Conservation (phyloP, 1,140 invertebrate genomes). For the Bombus superbus region DNA sequence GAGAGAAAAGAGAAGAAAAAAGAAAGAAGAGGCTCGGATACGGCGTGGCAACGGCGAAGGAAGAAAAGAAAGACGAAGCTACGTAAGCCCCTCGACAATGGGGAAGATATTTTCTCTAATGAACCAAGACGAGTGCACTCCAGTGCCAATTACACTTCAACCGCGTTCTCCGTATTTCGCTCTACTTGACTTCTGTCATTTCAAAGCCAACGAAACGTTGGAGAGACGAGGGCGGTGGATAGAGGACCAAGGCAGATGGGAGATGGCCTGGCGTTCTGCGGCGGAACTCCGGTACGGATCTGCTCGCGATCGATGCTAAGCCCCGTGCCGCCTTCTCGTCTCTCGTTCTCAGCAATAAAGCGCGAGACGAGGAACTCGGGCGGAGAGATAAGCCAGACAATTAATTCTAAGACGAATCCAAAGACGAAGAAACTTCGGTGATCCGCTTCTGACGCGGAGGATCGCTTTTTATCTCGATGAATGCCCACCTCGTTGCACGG, state of each 20-base stretch:
- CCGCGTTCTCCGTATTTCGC: slow-evolving; percentile 76
- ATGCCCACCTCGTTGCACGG: slow-evolving; percentile 33
- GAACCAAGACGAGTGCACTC: slow-evolving; percentile 82
- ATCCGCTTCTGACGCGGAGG: slow-evolving; percentile 55
- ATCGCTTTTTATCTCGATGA: slow-evolving; percentile 59
- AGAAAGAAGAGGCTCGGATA: slow-evolving; percentile 12
- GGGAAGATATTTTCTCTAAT: slow-evolving; percentile 83
- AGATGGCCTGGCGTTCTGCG: slow-evolving; percentile 13
- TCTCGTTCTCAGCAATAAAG: slow-evolving; percentile 64
- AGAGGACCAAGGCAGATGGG: slow-evolving; percentile 12
- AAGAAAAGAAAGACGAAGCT: slow-evolving; percentile 49
- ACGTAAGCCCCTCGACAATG: slow-evolving; percentile 80
- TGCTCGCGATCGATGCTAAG: slow-evolving; percentile 63
- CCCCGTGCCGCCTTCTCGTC: slow-evolving; percentile 47
- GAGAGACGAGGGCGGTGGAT: slow-evolving; percentile 44
- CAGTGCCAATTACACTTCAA: slow-evolving; percentile 83
- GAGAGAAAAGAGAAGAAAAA: not conserved
- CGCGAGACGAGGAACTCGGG: slow-evolving; percentile 58
- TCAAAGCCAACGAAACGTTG: slow-evolving; percentile 76
- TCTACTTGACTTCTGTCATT: slow-evolving; percentile 81
- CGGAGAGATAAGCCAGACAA: slow-evolving; percentile 80
- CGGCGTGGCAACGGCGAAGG: not conserved
- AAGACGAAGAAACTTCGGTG: slow-evolving; percentile 63
- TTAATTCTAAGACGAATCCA: slow-evolving; percentile 77
- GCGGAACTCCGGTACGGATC: slow-evolving; percentile 44